A percentile compares a stretch with the other conserved stretches of the same genome.
These are phyloP conservation scores for Drosophila gaucha DNA, from an alignment of 2,888 invertebrate species.

Conservation along the genomic window DNA sequence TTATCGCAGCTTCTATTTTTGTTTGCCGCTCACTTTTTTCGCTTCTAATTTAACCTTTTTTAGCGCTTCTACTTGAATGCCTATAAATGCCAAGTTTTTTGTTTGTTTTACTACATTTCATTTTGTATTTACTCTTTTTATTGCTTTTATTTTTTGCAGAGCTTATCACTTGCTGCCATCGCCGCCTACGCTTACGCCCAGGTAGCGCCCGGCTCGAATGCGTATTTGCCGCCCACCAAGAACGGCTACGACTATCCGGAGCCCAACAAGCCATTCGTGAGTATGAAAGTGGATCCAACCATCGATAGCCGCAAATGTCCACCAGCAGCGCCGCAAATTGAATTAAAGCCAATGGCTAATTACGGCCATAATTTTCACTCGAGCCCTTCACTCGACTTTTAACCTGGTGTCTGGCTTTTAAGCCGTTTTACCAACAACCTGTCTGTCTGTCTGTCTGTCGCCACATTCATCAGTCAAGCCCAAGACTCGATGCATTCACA, in stretches of 20 bases:
- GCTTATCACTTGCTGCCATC: conserved; percentile 80
- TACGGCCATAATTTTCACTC: conserved; percentile 56
- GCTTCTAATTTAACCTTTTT: conserved; percentile 64
- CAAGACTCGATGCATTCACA: conserved; percentile 25
- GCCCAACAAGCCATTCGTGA: conserved; percentile 85
- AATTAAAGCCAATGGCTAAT: conserved; percentile 65
- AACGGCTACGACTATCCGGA: conserved; percentile 91
- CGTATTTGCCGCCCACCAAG: conserved; percentile 89
- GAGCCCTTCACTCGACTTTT: conserved; percentile 49
- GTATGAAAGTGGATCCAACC: conserved; percentile 44
- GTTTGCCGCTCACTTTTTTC: conserved; percentile 67
- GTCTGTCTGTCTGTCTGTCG: conserved; percentile 3
- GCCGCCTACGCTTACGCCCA: conserved; percentile 80
- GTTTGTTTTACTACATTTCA: conserved; percentile 25
- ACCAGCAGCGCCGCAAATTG: conserved; percentile 43
- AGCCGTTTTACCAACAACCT: conserved; percentile 17
- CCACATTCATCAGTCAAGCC: conserved; percentile 44
- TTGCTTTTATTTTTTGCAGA: conserved; percentile 74
- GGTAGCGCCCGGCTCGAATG: conserved; percentile 88
- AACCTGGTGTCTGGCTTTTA: conserved; percentile 21
- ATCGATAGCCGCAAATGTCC: conserved; percentile 11
- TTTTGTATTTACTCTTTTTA: conserved; percentile 23
- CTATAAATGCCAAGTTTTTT: conserved; percentile 46
- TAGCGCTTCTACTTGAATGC: conserved; percentile 36
- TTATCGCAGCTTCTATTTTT: conserved; percentile 73